Evolutionary conservation across 2,797 vertebrate genomes (phyloP).

Genomic region (Lacerta agilis): DNA sequence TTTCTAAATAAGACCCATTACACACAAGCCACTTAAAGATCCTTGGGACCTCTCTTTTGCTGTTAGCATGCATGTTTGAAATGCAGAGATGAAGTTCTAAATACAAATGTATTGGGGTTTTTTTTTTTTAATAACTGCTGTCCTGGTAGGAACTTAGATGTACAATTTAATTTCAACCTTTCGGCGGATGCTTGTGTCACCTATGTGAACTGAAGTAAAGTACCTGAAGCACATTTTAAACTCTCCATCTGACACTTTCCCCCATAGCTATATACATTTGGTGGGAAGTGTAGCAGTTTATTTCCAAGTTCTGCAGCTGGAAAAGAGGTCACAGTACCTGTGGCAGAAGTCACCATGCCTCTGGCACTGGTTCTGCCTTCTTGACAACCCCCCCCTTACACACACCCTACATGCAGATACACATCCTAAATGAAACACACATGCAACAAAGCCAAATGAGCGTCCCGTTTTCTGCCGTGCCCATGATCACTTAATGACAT

Average conservation of each 20-base stretch:
- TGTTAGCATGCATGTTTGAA: neutral
- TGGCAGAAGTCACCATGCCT: neutral
- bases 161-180: neutral
- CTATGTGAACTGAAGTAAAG: neutral
- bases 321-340: neutral
- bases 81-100: neutral
- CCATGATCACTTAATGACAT: neutral
- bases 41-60: neutral
- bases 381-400: neutral
- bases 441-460: neutral
- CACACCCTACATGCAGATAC: neutral
- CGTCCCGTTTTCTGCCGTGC: neutral
- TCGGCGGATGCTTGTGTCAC: no score
- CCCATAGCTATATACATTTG: neutral
- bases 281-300: neutral
- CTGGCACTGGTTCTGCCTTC: neutral
- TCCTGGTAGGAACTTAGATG: neutral
- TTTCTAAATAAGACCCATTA: neutral
- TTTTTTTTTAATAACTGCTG: neutral
- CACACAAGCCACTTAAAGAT: neutral
- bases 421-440: neutral
- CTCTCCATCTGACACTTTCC: neutral
- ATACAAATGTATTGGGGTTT: neutral
- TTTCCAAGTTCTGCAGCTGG: neutral
- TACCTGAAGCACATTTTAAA: neutral